These are phyloP conservation scores for Nymphalis urticae DNA, from an alignment of 2,888 invertebrate species.

Conservation along the genomic window DNA sequence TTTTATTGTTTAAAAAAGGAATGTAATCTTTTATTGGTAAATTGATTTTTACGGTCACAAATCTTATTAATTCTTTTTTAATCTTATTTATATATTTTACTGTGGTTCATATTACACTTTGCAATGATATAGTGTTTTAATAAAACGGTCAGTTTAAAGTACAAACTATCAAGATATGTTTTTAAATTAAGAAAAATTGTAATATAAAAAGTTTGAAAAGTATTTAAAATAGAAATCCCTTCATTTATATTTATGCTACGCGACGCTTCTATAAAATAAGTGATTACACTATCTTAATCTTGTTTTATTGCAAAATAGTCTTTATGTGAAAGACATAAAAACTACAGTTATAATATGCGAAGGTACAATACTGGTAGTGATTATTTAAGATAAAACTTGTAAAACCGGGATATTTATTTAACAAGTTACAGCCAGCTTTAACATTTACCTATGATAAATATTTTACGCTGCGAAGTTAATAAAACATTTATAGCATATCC, in stretches of 20 bases:
- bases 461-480: conserved; percentile 14
- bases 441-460: conserved; percentile 15
- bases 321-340: conserved; percentile 1
- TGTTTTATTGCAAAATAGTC: conserved; percentile 14
- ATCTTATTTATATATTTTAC: not conserved
- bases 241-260: not conserved
- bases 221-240: not conserved
- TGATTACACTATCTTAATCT: not conserved
- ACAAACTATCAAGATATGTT: no score
- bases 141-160: no score
- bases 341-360: not conserved
- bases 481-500: conserved; percentile 8
- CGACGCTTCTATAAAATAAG: conserved; percentile 1
- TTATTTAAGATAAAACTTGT: conserved; percentile 12
- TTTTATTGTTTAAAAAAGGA: not conserved
- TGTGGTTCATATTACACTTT: not conserved
- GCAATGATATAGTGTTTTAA: no score
- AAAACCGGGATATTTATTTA: conserved; percentile 8
- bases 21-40: not conserved
- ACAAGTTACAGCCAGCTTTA: conserved; percentile 3
- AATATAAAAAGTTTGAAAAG: conserved; percentile 3
- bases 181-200: not conserved
- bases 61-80: not conserved
- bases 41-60: no score
- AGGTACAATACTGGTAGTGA: not conserved